Conservation (phyloP, 2,888 invertebrate genomes). For the Ectropis crepuscularia region DNA sequence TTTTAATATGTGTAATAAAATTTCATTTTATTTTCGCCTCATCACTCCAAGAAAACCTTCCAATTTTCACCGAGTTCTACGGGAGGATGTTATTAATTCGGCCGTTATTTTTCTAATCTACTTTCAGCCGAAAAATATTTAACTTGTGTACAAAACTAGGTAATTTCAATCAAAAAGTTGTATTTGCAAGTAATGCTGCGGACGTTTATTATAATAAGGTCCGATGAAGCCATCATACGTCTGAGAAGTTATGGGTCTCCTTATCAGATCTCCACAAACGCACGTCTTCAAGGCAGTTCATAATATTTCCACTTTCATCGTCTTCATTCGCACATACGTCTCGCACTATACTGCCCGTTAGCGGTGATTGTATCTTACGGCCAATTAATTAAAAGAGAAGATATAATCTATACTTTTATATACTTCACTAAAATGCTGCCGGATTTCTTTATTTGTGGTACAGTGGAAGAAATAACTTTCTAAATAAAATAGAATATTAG, state of each 20-base stretch:
- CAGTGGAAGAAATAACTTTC: not conserved
- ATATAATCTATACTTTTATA: slow-evolving; percentile 33
- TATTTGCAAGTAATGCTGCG: not conserved
- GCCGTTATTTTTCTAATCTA: too few relatives aligned
- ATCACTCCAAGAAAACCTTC: too few relatives aligned
- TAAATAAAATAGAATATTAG: too few relatives aligned
- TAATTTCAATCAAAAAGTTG: too few relatives aligned
- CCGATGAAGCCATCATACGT: not conserved
- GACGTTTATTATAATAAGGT: not conserved
- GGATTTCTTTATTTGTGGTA: slow-evolving; percentile 2
- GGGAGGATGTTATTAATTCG: too few relatives aligned
- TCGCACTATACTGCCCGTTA: slow-evolving; percentile 13
- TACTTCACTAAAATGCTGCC: slow-evolving; percentile 26
- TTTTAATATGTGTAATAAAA: too few relatives aligned
- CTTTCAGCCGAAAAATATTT: too few relatives aligned
- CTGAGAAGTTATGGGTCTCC: slow-evolving; percentile 5
- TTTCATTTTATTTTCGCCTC: too few relatives aligned
- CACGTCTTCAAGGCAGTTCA: slow-evolving; percentile 16
- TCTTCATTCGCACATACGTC: slow-evolving; percentile 26
- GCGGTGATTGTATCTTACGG: slow-evolving; percentile 10
- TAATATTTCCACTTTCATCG: slow-evolving; percentile 25
- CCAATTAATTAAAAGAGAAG: slow-evolving; percentile 47
- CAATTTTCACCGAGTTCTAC: too few relatives aligned
- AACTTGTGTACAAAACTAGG: too few relatives aligned
- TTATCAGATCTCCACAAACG: slow-evolving; percentile 17